Evolutionary conservation across 2,888 invertebrate species (phyloP), one percentile per base, ranked within the genome.

Genomic region (Nowickia ferox): DNA sequence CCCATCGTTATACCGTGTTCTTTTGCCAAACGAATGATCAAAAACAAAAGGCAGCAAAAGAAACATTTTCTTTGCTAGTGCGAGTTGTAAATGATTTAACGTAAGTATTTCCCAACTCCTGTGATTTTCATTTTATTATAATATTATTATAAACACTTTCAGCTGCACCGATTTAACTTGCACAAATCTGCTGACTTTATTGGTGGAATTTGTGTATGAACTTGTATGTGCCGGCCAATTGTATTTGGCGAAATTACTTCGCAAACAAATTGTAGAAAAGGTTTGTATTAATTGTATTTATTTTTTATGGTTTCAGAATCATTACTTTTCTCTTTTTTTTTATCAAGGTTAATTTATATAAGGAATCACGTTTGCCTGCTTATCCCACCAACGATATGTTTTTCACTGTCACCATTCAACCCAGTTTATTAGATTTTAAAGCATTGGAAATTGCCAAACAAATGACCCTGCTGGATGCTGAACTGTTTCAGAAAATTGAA

Each of bases 391-490:
- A 81, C 46, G 89, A 91, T 66, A 88, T 87, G 81, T 88, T 89
- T 76, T 87, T 82, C 71, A 89, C 87, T 19, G 94, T 94, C 19
- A 94, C 94, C 46, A 94, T 93, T 90, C 94, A 93, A 88, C 93
- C 95, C 19, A 96, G 96, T 0, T 93, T 99, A 48, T 93, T 98
- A 38, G 97, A 98, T 92, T 98, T 99, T 93, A 99, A 98, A 93
- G 97, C 99, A 46, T 95, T 97, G 88, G 97, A 98, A 90, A 95
- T 99, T 61, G 99, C 99, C 19, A 98, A 99, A 92, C 99, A 99
- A 94, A 98, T 99, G 98, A 99, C 99, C 0, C 92, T 98, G 63
- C 93, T 99, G 53, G 99, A 99, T 93, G 97, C 98, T 1, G 97
- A 98, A 89, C 94, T 99, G 63, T 99, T 99, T 93, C 96, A 97